Evolutionary conservation across 2,888 invertebrate genomes (phyloP), one percentile per base, ranked within the genome.

Genomic region (Resseliella maxima): DNA sequence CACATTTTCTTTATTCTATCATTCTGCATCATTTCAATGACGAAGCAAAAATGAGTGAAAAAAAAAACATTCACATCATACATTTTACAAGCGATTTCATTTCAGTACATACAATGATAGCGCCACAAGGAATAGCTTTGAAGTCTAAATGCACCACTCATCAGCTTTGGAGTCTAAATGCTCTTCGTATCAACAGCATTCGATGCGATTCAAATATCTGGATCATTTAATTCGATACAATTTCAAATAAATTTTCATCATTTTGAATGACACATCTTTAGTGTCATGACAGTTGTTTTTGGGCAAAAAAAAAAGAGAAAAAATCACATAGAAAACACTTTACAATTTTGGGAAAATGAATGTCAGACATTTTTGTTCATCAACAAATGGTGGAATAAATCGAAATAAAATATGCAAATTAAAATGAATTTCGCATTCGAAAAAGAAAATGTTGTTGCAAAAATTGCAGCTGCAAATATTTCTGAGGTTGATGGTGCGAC

Each of bases 391-490:
- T 3, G 6, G 15, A 59, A 72, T 31, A 27, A 72, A 72, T 35
- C 6, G 1, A 59, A 72, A 72, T 72, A 72, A 72, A 18, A 31
- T 72, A 72, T 72, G 72, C 15, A 72, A 72, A 72, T 72, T 72
- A 72, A 72, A 31, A 72, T 35, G 72, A 72, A 72, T 72, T 15
- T 12, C 6, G n/a, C n/a, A 72, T 5, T 31, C 35, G 15, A 59
- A 31, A 35, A 72, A 31, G 2, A 15, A 72, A 72, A 35, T 35
- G 46, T 41, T 41, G 18, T 50, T 18, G 18, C 46, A 18, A 72
- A 27, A 72, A 72, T n/a, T 31, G 35, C 35, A 72, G 72, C 27
- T 72, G 72, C 27, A 72, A 50, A 2, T 18, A 50, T 50, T 50
- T 50, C 27, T 59, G 24, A n/a, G 27, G 24, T 2, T 1, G 24